phyloP scores from a whole-genome alignment of 2,797 vertebrate species.

The Meda fulgida region DNA sequence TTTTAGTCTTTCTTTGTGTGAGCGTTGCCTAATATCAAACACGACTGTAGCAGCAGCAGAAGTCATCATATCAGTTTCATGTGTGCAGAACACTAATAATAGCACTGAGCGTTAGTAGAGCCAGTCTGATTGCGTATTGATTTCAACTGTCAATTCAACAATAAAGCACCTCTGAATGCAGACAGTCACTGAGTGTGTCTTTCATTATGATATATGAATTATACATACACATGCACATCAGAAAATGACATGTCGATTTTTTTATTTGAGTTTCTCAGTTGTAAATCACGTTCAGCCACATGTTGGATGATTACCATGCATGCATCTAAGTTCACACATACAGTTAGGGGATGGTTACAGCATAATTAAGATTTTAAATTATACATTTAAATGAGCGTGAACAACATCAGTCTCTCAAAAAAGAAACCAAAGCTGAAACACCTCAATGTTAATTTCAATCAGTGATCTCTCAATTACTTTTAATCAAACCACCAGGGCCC shows the following conservation, averaged over 20 bases:
- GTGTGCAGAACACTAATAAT: background rate
- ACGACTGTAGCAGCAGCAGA: background rate
- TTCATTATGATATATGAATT: background rate
- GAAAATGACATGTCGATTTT: no score
- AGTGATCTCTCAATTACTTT: background rate
- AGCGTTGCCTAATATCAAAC: background rate
- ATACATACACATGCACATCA: background rate
- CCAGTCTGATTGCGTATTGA: background rate
- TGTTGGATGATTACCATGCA: background rate
- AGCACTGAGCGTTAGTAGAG: background rate
- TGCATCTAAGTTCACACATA: background rate
- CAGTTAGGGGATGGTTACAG: background rate
- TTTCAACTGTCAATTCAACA: background rate
- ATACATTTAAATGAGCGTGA: background rate
- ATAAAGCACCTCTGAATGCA: constrained; percentile 3
- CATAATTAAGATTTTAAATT: background rate
- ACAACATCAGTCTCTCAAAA: background rate
- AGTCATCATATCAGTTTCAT: background rate
- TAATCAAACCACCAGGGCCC: background rate
- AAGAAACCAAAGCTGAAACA: no score
- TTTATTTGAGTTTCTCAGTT: background rate
- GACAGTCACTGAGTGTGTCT: background rate
- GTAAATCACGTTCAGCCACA: no score
- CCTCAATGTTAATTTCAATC: background rate
- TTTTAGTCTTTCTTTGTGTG: background rate